These are phyloP conservation scores for Pelecanus crispus DNA, from an alignment of 2,113 vertebrate genomes.

Conservation along the genomic window DNA sequence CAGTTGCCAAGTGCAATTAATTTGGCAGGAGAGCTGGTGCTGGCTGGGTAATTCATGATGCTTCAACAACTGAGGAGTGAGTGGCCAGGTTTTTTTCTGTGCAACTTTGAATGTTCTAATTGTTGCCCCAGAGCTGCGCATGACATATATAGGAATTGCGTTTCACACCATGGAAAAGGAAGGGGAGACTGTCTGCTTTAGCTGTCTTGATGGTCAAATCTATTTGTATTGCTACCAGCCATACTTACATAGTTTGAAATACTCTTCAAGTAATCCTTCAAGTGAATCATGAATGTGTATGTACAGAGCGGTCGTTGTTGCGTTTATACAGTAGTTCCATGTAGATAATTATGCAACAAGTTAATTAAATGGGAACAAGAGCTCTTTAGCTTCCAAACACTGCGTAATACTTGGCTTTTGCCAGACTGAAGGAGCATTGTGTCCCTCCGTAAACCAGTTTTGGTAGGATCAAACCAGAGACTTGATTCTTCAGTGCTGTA, in stretches of 20 bases:
- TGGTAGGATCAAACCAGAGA: background rate
- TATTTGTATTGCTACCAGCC: background rate
- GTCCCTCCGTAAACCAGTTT: background rate
- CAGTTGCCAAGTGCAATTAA: background rate
- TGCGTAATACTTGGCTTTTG: background rate
- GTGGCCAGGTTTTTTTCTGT: background rate
- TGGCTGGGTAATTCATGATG: background rate
- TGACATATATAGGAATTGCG: background rate
- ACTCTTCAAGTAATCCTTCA: background rate
- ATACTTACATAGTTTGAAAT: background rate
- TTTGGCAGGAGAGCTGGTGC: background rate
- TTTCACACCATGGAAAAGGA: background rate
- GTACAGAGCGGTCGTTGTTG: background rate
- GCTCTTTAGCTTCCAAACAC: constrained; percentile 19
- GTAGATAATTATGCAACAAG: background rate
- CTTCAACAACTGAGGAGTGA: background rate
- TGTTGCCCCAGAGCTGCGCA: background rate
- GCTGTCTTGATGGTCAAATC: background rate
- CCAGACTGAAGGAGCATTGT: background rate
- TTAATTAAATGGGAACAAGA: constrained; percentile 27
- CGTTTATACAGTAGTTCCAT: background rate
- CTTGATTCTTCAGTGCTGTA: background rate
- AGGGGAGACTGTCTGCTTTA: background rate
- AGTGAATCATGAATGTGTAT: background rate
- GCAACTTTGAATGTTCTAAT: background rate